Base-by-base conservation (phyloP, 2,113 vertebrate genomes). In the Taxidea taxus region DNA sequence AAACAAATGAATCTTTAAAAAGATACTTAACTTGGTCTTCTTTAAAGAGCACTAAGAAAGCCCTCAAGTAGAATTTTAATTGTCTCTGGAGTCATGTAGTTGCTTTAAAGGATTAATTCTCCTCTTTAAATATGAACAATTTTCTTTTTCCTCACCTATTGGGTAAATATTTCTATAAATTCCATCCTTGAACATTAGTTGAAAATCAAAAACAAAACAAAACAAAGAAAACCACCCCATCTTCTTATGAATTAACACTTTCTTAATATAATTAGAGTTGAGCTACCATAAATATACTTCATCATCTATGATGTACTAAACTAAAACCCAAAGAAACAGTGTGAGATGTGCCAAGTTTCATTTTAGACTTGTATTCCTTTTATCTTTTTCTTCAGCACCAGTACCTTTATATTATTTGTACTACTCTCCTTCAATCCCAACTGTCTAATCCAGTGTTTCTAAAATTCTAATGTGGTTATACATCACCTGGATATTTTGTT, bases 191-290 rank as follows among this genome's bases (percentile, higher is more conserved):
- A 86, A 58, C 49, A 87, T 66, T n/a, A 78, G 18, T 62, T 90
- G 90, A 78, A 91, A 92, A 86, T 51, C n/a, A 20, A 66, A 95
- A 91, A 72, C n/a, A 70, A 94, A 56, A 56, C 56, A 56, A 56
- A 54, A 54, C 51, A 56, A 56, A 56, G 20, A 56, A 56, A 56
- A 56, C 56, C 56, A 20, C 56, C 56, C 54, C 20, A 58, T n/a
- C 54, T 87, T 88, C 16, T 84, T 74, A 5, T 62, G 64, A 92
- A 84, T 74, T 94, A 94, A 88, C 8, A 91, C 14, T 94, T 95
- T 64, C 14, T 96, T 56, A 87, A 60, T 94, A 74, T 84, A 82
- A 82, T 85, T 97, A 92, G 3, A 80, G 7, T 72, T 90, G 27
- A 90, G 31, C 29, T 4, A 68, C 31, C 25, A 27, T 87, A 87